Evolutionary conservation across 2,797 vertebrate genomes (phyloP), one percentile per base, ranked within the genome.

Genomic region (Eurystomus glaucurus): DNA sequence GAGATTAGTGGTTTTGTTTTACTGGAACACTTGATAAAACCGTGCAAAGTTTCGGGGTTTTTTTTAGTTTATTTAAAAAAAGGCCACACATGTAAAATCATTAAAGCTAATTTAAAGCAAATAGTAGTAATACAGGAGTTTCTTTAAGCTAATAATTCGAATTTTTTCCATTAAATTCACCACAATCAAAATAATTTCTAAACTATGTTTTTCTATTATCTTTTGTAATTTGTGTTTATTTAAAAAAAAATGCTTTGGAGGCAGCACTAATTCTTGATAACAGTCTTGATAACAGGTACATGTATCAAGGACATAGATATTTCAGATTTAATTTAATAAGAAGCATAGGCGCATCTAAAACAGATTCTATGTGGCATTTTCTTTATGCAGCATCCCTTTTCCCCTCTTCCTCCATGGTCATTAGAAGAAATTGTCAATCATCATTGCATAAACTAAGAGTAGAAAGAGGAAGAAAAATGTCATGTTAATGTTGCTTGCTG

Each of bases 341-440:
- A 84, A 75, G 20, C 9, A 57, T 31, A 7, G 23, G 35, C 12
- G 3, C 13, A 28, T 71, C 50, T 70, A 37, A 86, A 75, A 22
- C 16, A 33, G 11, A 25, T 70, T 29, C 15, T 33, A 0, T 28
- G 10, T 48, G 20, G 2, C 10, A 21, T 68, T 87, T 88, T 8
- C 9, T 75, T 65, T 26, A 37, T 64, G 22, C 15, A 48, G 6
- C 4, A 25, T 52, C 17, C 4, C 9, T 58, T 48, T 39, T 14
- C 9, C 12, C 3, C 4, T 3, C 2, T 1, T 25, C 8, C 21
- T 58, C 25, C 5, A 3, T 23, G 22, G 11, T 16, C 14, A 14
- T 58, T 85, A 54, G 71, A 86, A 78, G 25, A 71, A 84, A 71
- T 51, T 29, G 9, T 6, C 26, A 39, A 15, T 48, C 51, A 15